A percentile compares a stretch with the other conserved stretches of the same genome.
Conservation (phyloP, 2,113 vertebrate species). For the Thymallus thymallus region DNA sequence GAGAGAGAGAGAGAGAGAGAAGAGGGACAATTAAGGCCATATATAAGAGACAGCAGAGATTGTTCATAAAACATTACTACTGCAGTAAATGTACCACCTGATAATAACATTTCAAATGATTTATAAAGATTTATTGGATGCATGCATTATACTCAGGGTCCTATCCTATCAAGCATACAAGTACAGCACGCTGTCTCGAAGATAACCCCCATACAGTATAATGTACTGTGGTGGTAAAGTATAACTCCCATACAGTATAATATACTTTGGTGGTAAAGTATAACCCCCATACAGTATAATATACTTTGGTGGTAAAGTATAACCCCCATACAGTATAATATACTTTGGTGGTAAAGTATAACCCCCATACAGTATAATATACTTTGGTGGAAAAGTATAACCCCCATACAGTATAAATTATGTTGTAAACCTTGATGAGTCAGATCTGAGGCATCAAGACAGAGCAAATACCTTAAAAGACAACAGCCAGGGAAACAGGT, state of each 20-base stretch:
- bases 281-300: slow-evolving; percentile 1
- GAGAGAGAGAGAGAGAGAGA: slow-evolving; percentile 18
- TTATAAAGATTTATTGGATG: too few relatives aligned
- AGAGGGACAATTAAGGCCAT: slow-evolving; percentile 63
- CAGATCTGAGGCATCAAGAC: slow-evolving; percentile 4
- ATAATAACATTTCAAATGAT: background rate
- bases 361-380: too few relatives aligned
- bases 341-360: too few relatives aligned
- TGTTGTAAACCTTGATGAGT: slow-evolving; percentile 12
- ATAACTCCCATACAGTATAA: too few relatives aligned
- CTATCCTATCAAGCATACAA: background rate
- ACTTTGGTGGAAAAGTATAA: slow-evolving; percentile 9
- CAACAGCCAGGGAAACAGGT: too few relatives aligned
- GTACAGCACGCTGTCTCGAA: background rate
- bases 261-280: too few relatives aligned
- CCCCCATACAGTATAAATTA: background rate
- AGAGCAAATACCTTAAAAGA: background rate
- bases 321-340: too few relatives aligned
- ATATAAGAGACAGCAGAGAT: slow-evolving; percentile 34
- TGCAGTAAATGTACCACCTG: background rate
- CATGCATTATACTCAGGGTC: too few relatives aligned
- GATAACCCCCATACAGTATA: too few relatives aligned
- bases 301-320: too few relatives aligned
- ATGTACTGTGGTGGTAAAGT: too few relatives aligned
- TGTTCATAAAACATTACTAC: slow-evolving; percentile 19